A percentile compares a stretch with the other conserved stretches of the same genome.
These are phyloP conservation scores for Halichondria panicea DNA, from an alignment of 37 sponge, comb jelly and placozoan species.

Conservation along the genomic window DNA sequence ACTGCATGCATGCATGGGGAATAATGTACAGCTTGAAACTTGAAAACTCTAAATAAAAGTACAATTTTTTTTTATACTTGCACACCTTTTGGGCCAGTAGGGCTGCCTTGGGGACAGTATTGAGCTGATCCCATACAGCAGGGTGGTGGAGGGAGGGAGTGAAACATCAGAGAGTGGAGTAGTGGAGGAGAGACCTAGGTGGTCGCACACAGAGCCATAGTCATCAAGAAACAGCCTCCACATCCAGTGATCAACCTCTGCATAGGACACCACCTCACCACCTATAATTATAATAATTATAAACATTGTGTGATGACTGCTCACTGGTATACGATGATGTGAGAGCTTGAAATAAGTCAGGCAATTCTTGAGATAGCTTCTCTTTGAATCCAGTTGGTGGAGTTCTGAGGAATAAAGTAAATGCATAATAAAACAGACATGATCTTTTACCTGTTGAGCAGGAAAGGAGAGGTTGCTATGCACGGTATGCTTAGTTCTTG, in stretches of 20 bases:
- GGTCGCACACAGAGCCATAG: slow-evolving; percentile 31
- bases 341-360: slow-evolving; percentile 26
- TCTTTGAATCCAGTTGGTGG: slow-evolving; percentile 36
- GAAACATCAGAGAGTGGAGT: neutral
- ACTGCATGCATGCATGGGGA: slow-evolving; percentile 4
- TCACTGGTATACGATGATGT: neutral
- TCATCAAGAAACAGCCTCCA: slow-evolving; percentile 71
- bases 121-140: slow-evolving; percentile 62
- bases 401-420: slow-evolving; percentile 13
- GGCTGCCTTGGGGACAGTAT: slow-evolving; percentile 34
- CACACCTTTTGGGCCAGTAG: slow-evolving; percentile 65
- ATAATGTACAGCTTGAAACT: neutral
- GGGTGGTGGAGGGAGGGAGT: slow-evolving; percentile 56
- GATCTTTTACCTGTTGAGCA: slow-evolving; percentile 38
- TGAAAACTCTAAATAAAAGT: too few species aligned
- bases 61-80: neutral
- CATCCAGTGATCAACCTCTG: slow-evolving; percentile 75
- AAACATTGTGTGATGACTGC: slow-evolving; percentile 1
- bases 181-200: slow-evolving; percentile 15
- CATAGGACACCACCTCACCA: slow-evolving; percentile 27
- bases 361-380: slow-evolving; percentile 25
- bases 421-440: neutral
- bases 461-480: slow-evolving; percentile 43
- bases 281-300: neutral
- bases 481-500: slow-evolving; percentile 29